Base-by-base conservation (phyloP, 92 coral and sea anemone genomes). In the Palythoa grandiflora region DNA sequence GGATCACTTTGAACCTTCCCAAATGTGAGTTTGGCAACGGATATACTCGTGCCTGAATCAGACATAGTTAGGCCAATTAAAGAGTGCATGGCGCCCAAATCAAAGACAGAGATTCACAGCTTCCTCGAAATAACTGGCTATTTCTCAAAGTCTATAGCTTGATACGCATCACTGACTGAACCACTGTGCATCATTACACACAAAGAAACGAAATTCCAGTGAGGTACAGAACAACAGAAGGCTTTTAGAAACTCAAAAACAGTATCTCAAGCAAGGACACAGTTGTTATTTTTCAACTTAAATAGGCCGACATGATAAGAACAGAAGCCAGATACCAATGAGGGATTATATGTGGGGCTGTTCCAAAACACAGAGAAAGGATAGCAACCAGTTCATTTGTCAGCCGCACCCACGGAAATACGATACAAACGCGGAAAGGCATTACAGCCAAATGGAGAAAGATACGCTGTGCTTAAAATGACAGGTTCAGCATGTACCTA, bases 371-470 rank as follows among this genome's bases (percentile, higher is more conserved):
- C 89, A 50, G 84, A 55, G 44, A 89, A 40, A 61, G 93, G 93
- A 73, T 79, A 79, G 89, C 93, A 92, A 51, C 93, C 91, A 63
- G 85, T 88, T 7, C 89, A 89, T 52, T 52, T 11, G 12, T 52
- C 55, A 52, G 55, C 55, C 12, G 55, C 55, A 52, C 55, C 55
- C 12, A 6, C 55, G 55, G 12, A 6, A 11, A 52, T 52, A 52
- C 28, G 28, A 28, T 28, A 28, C 28, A 28, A 28, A 28, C 28
- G 28, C 55, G 55, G 55, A 52, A 11, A 52, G 55, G 55, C 55
- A 11, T 52, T 90, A 93, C 84, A 90, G 91, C 36, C 95, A 93
- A 37, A 90, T 88, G 8, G 86, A 88, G 88, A 90, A 87, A 51
- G 90, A 90, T 28, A 93, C 91, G 3, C 54, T 87, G 15, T 84